Conservation (phyloP, 2,797 vertebrate genomes). For the Squalus acanthias region DNA sequence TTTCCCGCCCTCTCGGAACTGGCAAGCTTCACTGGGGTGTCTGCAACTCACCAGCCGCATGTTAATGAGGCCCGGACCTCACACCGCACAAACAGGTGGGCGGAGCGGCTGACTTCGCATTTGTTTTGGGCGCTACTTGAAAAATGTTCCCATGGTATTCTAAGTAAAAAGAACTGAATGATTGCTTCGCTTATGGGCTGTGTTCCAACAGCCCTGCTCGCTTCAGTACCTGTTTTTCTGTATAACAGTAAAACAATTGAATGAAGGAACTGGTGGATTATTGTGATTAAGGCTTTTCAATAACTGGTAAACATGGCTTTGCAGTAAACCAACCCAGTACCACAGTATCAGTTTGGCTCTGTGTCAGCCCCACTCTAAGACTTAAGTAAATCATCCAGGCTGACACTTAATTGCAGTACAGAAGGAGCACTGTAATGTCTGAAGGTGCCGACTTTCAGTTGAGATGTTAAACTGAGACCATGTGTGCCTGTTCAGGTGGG, state of each 20-base stretch:
- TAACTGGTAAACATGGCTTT: too few relatives aligned
- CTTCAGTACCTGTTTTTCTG: neutral
- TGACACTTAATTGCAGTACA: neutral
- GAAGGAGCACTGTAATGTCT: neutral
- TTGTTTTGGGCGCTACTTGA: neutral
- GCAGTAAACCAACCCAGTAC: too few relatives aligned
- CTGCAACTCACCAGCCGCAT: too few relatives aligned
- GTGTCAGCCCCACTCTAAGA: neutral
- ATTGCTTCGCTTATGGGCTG: neutral
- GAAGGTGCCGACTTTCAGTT: neutral
- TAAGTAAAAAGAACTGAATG: neutral
- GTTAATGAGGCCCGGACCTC: too few relatives aligned
- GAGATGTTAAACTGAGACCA: neutral
- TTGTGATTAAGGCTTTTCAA: too few relatives aligned
- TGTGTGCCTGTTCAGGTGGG: neutral
- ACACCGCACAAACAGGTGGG: too few relatives aligned
- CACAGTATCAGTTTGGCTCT: too few relatives aligned
- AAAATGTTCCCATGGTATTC: neutral
- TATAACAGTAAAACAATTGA: too few relatives aligned
- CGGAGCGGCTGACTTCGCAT: too few relatives aligned
- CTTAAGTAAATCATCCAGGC: neutral
- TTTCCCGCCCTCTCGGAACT: too few relatives aligned
- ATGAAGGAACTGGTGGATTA: too few relatives aligned
- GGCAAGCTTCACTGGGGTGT: too few relatives aligned
- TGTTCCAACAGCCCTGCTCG: neutral